Conservation (phyloP, 2,113 vertebrate species). For the Silurus glanis region DNA sequence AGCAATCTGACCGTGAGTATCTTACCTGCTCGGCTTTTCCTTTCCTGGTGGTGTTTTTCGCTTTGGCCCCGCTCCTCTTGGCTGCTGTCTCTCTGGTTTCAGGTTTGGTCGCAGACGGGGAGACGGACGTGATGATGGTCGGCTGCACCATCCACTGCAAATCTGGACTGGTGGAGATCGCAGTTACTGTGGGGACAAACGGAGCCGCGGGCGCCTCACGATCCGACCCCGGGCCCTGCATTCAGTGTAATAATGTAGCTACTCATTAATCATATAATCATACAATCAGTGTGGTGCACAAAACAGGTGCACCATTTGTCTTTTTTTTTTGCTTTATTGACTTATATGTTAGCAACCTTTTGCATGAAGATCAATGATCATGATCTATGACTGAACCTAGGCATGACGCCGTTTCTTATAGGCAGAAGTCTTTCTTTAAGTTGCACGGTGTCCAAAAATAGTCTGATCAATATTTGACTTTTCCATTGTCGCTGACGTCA, state of each 20-base stretch:
- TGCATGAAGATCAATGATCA: background rate
- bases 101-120: conserved; percentile 80
- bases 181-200: conserved; percentile 89
- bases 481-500: conserved; percentile 96
- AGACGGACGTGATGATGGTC: conserved; percentile 83
- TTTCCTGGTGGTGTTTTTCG: conserved; percentile 83
- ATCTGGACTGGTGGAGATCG: conserved; percentile 88
- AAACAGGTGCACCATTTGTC: background rate
- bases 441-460: conserved; percentile 72
- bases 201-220: conserved; percentile 72
- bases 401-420: background rate
- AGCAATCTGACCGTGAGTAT: conserved; percentile 53
- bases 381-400: background rate
- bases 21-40: conserved; percentile 89
- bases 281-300: background rate
- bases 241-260: conserved; percentile 35
- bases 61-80: conserved; percentile 78
- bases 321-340: conserved; percentile 8
- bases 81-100: conserved; percentile 78
- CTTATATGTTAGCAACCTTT: background rate
- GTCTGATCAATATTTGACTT: conserved; percentile 82
- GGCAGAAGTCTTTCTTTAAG: conserved; percentile 59
- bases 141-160: conserved; percentile 95
- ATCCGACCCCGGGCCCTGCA: conserved; percentile 82
- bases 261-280: background rate